A percentile compares a stretch with the other conserved stretches of the same genome.
Conservation (phyloP, 2,888 invertebrate species). For the Quadroppia sp. region DNA sequence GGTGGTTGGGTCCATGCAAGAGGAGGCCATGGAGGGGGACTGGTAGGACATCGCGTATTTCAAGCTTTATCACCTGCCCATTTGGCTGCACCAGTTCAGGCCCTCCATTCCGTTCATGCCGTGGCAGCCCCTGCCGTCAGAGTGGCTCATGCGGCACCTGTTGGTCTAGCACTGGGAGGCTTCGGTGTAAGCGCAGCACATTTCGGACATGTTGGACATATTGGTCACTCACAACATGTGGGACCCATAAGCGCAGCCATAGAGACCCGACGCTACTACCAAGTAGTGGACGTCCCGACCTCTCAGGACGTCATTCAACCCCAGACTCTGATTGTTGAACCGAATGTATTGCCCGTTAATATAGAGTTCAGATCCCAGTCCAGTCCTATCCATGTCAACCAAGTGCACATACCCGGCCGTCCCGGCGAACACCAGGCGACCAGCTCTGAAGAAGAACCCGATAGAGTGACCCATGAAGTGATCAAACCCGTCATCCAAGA, state of each 20-base stretch:
- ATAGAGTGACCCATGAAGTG: conserved; percentile 22
- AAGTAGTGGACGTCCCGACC: neutral
- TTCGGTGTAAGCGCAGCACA: neutral
- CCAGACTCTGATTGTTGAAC: conserved; percentile 27
- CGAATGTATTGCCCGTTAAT: neutral
- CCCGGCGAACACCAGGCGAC: conserved; percentile 14
- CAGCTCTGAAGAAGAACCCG: conserved; percentile 19
- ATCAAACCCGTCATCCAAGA: conserved; percentile 30
- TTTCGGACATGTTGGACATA: neutral
- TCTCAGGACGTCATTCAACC: neutral
- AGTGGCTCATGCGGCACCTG: conserved; percentile 10
- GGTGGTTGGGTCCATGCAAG: neutral
- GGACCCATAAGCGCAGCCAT: conserved; percentile 30
- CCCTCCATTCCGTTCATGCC: too few relatives aligned
- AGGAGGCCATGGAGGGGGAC: neutral
- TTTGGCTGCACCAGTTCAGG: too few relatives aligned
- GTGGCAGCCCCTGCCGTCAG: neutral
- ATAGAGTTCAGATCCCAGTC: conserved; percentile 17
- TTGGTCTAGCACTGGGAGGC: neutral
- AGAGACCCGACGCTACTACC: neutral
- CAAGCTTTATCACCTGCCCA: neutral
- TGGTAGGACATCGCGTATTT: neutral
- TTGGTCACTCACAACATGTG: neutral
- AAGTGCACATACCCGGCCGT: neutral
- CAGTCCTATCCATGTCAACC: neutral